Evolutionary conservation across 2,113 vertebrate genomes (phyloP), one percentile per base, ranked within the genome.

Genomic region (Campylorhamphus procurvoides): DNA sequence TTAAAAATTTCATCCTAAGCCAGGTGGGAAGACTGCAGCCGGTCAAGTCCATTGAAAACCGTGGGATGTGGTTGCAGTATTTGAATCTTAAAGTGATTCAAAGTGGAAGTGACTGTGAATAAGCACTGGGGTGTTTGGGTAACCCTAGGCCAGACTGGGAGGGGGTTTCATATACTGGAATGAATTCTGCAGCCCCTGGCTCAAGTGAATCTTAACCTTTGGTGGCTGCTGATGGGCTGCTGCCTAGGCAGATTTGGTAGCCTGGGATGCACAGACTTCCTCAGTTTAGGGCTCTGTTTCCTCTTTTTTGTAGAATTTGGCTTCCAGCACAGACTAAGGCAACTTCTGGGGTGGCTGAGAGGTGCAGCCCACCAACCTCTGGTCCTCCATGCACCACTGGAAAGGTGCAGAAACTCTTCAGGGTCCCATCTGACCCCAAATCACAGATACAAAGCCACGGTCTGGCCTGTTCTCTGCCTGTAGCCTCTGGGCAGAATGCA

Each of bases 391-490:
- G 20, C 33, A 46, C 20, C 33, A 17, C 69, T 44, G 19, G 44
- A 81, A 87, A 84, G 17, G 18, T 78, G 19, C 18, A 58, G 62
- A 82, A 87, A 23, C 18, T 44, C 46, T 49, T 28, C 2, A 13
- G 17, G 18, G 2, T 49, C 72, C 68, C 28, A 82, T 23, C 2
- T 60, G 75, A 63, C 9, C 10, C 35, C 88, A 79, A 37, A 67
- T 66, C 12, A 23, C 56, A 44, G 20, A 59, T 31, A 47, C 19
- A 59, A 81, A 59, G 25, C 14, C 22, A 6, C 49, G 19, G 28
- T 69, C 59, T 81, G 60, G 18, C 12, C 0, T 0, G 0, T 10
- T 10, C 9, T 72, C 23, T 85, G 58, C 82, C 71, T 7, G 2
- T 49, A 79, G 15, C 20, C 53, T 55, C 16, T n/a, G 31, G 40